Evolutionary conservation across 2,797 vertebrate species (phyloP), one percentile per base, ranked within the genome.

Genomic region (Spheniscus humboldti): DNA sequence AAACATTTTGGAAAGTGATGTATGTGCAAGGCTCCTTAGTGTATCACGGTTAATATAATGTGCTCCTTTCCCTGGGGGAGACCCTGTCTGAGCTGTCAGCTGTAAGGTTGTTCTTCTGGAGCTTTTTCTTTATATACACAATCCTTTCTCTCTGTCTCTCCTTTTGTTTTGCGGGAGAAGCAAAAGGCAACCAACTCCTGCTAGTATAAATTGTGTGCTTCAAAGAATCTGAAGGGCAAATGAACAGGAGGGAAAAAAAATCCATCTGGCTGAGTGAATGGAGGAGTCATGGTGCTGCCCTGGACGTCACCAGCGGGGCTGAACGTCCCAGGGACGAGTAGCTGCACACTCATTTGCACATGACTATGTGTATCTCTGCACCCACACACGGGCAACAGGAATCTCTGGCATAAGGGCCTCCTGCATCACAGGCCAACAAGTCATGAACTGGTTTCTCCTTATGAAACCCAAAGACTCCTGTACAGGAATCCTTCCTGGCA

Each of bases 1-100:
- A 96, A 97, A 97, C 87, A 93, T 86, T 94, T 96, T 90, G 80
- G 92, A 25, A 92, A 91, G 72, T 86, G 96, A 96, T 95, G 86
- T 79, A 90, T 84, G 92, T 17, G 0, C 43, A 15, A 90, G 55
- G 86, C 73, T 92, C 76, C 91, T 95, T 59, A 23, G 85, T 76
- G 91, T 60, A 96, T 85, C 85, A 84, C n/a, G 1, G 91, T 77
- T 92, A 93, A 95, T 94, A 92, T 12, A 92, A 94, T 83, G 89
- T 0, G 0, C 33, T 95, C 74, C 43, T 43, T 69, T 95, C 94
- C 96, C 93, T 3, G 1, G 63, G 87, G 95, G 94, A 89, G 30
- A 88, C 18, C 33, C 41, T 67, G 71, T 52, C 89, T 93, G 90
- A 92, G 93, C 91, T 96, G 90, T 94, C 96, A 95, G 95, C 87